Base-by-base conservation (phyloP, 35 echinoderm and acorn worm species). In the Ophiothrix spiculata region DNA sequence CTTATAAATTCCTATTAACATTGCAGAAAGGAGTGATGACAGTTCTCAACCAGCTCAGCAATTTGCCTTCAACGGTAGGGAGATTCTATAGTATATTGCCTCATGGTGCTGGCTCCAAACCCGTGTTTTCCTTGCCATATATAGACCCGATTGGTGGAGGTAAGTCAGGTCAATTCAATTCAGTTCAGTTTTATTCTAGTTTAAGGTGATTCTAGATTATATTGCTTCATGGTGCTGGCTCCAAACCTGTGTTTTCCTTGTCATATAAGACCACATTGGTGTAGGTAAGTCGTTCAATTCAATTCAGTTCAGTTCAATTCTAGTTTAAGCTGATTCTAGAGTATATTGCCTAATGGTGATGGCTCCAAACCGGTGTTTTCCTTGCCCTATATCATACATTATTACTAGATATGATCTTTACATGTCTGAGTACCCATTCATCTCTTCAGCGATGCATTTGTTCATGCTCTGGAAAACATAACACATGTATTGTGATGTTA, bases 21-120 rank as follows among this genome's bases (percentile, higher is more conserved):
- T 16, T 29, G 42, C 86, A 99, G 92, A 99, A 94, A 88, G 96
- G 96, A 84, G 82, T 89, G 32, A 94, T 99, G 96, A 99, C 91
- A 15, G 96, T 99, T 28, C 80, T 94, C 1, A 99, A 94, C 33
- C 92, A 86, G 23, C 85, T 99, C 38, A 99, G 96, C 60, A 90
- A 99, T 38, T 56, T 99, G 16, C 89, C 92, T 32, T 99, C 96
- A 1, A 94, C 92, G 1, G 90, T 99, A 0, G 96, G 96, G 17
- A 90, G 89, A 77, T 99, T 99, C 85, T 99, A 98, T 64, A 86
- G 86, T 28, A 93, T 91, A 38, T 60, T 99, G 32, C 89, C 89
- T 0, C 42, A 76, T 40, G 64, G 84, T n/a, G 37, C 40, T 35
- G 46, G 33, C 12, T 85, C 89, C 39, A 85, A 83, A 36, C 81